phyloP scores from a whole-genome alignment of 2,113 vertebrate genomes.

The Nycticryphes semicollaris region DNA sequence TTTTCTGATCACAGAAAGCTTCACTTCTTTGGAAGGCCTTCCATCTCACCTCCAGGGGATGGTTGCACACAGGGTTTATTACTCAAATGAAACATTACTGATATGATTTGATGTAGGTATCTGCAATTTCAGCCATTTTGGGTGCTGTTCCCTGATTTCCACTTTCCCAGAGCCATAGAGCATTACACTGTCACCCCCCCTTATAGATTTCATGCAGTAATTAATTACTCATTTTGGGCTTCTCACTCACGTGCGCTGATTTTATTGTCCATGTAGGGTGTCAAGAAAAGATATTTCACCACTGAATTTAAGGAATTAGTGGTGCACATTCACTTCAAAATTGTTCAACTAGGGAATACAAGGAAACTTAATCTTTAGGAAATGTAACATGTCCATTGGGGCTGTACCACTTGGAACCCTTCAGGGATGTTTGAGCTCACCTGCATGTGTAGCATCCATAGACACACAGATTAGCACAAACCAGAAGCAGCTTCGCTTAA shows the following conservation, averaged over 20 bases:
- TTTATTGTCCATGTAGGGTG: background rate
- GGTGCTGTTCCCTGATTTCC: background rate
- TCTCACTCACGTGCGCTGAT: background rate
- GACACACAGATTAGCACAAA: background rate
- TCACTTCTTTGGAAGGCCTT: background rate
- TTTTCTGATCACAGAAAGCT: background rate
- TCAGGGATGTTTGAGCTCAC: background rate
- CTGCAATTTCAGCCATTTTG: background rate
- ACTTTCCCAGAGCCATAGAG: background rate
- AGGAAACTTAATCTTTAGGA: background rate
- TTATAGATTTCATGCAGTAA: background rate
- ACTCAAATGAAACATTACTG: background rate
- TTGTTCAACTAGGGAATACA: background rate
- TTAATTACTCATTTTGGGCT: background rate
- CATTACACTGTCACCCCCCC: background rate
- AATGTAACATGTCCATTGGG: accelerated
- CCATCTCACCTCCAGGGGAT: background rate
- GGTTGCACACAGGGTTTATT: background rate
- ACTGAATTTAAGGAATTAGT: background rate
- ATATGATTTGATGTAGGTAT: background rate
- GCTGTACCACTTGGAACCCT: background rate
- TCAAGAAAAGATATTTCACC: background rate
- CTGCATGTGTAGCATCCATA: background rate
- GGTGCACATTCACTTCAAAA: background rate
- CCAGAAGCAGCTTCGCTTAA: background rate